Evolutionary conservation across 1,140 invertebrate species (phyloP).

Genomic region (Oedothorax gibbosus): DNA sequence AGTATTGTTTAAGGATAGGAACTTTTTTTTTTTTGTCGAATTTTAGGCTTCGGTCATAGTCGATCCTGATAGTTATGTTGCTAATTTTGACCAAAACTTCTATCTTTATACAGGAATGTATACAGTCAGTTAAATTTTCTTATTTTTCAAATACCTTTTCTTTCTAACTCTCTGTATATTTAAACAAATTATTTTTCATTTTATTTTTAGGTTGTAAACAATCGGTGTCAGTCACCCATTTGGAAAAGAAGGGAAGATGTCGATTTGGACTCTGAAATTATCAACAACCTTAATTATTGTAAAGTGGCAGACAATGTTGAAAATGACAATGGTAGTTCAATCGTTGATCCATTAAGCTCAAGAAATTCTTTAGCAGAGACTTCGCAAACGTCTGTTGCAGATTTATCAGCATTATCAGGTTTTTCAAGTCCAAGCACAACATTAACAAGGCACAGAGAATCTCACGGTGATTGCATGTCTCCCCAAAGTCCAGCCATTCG

Average conservation of each 20-base stretch:
- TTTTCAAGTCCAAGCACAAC: constrained; percentile 62
- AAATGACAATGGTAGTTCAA: constrained; percentile 77
- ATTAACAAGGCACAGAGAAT: constrained; percentile 58
- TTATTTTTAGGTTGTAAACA: constrained; percentile 45
- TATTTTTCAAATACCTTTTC: not conserved
- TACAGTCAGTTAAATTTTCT: not conserved
- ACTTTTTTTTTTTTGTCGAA: too few species aligned
- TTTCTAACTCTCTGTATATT: too few species aligned
- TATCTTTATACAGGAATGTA: too few species aligned
- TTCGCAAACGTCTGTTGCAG: constrained; percentile 84
- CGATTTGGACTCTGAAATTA: constrained; percentile 38
- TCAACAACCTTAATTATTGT: constrained; percentile 56
- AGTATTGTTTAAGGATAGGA: too few species aligned
- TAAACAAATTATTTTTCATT: constrained; percentile 3
- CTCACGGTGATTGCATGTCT: constrained; percentile 44
- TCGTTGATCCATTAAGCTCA: constrained; percentile 73
- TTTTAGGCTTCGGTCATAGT: too few species aligned
- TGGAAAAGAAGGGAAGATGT: constrained; percentile 57
- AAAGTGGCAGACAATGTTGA: constrained; percentile 78
- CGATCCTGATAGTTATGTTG: too few species aligned
- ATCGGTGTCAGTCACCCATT: constrained; percentile 41
- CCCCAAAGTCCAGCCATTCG: constrained; percentile 46
- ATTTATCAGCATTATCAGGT: constrained; percentile 80
- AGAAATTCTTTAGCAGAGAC: constrained; percentile 83
- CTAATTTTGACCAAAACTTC: too few species aligned